Evolutionary conservation across 2,888 invertebrate species (phyloP), one percentile per base, ranked within the genome.

Genomic region (Elaeidobius kamerunicus): DNA sequence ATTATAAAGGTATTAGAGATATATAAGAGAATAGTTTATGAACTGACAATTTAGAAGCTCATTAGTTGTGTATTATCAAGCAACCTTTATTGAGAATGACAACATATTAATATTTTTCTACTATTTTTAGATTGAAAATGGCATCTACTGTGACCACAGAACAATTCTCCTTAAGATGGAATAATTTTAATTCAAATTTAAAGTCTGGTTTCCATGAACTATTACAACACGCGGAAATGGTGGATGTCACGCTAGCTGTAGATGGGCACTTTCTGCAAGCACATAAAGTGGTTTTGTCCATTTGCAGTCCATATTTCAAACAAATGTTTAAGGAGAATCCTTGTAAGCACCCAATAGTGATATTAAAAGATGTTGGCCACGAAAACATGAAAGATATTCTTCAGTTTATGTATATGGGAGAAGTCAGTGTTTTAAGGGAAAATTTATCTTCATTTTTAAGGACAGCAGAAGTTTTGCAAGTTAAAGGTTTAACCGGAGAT

Each of bases 301-400:
- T 88, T 40, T 87, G 87, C 75, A 87, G 87, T 68, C 85, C 86
- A 19, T 87, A 86, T 70, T 88, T 88, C 73, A 85, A 85, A 71
- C 81, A 84, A 69, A 76, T 87, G 63, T 87, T 87, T 70, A 85
- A 85, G 76, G 77, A 76, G 63, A 85, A 84, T 64, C 83, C 84
- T 1, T 85, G 85, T 64, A 83, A 84, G 64, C 85, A 85, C 73
- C 85, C 86, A 1, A 85, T 85, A 61, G 84, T 86, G 50, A 85
- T 86, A 58, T 72, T 86, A 48, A 84, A 84, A 67, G 85, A 85
- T 74, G 83, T 86, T 23, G 77, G 80, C 3, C 82, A 82, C 59
- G 79, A 81, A 47, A 84, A 86, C 65, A 73, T 86, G 63, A 79
- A 80, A 47, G 84, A 85, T 68, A 80, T 86, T 61, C 72, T 86